These are phyloP conservation scores for Oegoconia quadripuncta DNA, from an alignment of 2,888 invertebrate genomes.

Conservation along the genomic window DNA sequence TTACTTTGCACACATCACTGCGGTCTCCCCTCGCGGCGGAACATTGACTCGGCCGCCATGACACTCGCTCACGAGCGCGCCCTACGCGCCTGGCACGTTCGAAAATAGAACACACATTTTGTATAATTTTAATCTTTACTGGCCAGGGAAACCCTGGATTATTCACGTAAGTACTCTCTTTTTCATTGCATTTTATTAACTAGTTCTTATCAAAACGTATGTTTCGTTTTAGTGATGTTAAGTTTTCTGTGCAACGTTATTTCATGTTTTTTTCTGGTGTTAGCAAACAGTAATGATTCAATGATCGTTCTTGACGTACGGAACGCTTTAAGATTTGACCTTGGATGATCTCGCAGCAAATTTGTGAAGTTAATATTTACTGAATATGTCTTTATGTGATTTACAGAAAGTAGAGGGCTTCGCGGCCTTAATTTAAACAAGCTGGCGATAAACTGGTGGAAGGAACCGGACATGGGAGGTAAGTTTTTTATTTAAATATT, in stretches of 20 bases:
- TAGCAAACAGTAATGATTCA: too few species aligned
- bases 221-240: neutral
- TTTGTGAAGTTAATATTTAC: neutral
- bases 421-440: constrained; percentile 25
- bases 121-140: constrained; percentile 19
- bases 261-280: too few species aligned
- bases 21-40: constrained; percentile 20
- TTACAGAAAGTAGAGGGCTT: constrained; percentile 27
- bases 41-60: constrained; percentile 32
- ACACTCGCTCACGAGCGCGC: constrained; percentile 37
- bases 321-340: too few species aligned
- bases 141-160: constrained; percentile 18
- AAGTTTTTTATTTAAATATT: constrained; percentile 20
- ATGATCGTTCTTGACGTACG: too few species aligned
- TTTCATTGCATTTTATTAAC: neutral
- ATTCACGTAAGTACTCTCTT: constrained; percentile 21
- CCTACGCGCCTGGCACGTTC: constrained; percentile 36
- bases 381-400: constrained; percentile 4
- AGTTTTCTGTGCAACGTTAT: neutral
- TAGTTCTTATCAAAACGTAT: neutral
- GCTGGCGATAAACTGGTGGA: constrained; percentile 53
- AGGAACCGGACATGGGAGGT: constrained; percentile 55
- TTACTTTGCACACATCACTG: constrained; percentile 22
- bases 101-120: constrained; percentile 34
- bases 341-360: neutral